A percentile compares a stretch with the other conserved stretches of the same genome.
phyloP scores from a whole-genome alignment of 2,797 vertebrate genomes.

The Ctenochaetus hawaiiensis region DNA sequence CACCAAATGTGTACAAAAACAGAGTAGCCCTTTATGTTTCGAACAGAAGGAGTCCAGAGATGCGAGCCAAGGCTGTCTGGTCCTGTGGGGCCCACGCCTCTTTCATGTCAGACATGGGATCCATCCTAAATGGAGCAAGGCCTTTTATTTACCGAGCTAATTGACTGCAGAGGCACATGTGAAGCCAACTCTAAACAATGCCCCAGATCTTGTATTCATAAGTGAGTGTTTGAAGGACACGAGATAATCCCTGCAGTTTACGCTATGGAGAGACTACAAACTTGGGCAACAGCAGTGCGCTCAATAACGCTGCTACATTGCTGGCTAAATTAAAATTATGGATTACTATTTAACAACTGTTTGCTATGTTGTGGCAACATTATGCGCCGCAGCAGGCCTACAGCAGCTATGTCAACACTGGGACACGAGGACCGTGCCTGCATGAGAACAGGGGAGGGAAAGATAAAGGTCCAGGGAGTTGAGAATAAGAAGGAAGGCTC shows the following conservation, averaged over 20 bases:
- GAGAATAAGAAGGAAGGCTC: conserved; percentile 55
- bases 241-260: conserved; percentile 76
- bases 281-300: conserved; percentile 24
- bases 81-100: conserved; percentile 73
- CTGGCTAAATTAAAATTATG: conserved; percentile 57
- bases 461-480: conserved; percentile 23
- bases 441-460: conserved; percentile 33
- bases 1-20: conserved; percentile 32
- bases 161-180: conserved; percentile 72
- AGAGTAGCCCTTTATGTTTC: conserved; percentile 40
- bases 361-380: conserved; percentile 51
- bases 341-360: conserved; percentile 66
- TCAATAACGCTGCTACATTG: conserved; percentile 33
- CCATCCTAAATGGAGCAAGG: conserved; percentile 82
- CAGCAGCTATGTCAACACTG: conserved; percentile 48
- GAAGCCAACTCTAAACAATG: conserved; percentile 80
- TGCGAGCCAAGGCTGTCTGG: conserved; percentile 70
- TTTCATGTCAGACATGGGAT: conserved; percentile 84
- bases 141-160: conserved; percentile 81
- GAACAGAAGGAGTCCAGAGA: conserved; percentile 63
- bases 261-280: conserved; percentile 54
- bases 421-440: conserved; percentile 47
- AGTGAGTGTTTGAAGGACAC: conserved; percentile 81
- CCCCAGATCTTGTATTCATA: conserved; percentile 78
- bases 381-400: conserved; percentile 36